phyloP scores from a whole-genome alignment of 2,888 invertebrate species.

The Lycocerus yunnanus region DNA sequence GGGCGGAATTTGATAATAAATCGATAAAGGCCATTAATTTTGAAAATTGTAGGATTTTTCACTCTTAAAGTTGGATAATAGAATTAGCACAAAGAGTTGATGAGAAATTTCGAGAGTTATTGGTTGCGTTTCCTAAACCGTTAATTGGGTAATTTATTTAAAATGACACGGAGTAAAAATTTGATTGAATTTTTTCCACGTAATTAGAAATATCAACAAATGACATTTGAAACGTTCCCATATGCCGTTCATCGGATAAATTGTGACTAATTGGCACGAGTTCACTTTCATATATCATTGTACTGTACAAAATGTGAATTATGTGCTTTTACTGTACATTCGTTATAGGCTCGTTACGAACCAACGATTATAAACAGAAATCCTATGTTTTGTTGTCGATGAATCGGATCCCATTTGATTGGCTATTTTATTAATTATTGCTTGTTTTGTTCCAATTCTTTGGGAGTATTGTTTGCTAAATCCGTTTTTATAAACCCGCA shows the following conservation, averaged over 20 bases:
- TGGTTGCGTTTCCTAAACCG: background rate
- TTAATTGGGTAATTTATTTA: background rate
- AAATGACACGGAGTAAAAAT: background rate
- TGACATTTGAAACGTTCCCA: constrained; percentile 16
- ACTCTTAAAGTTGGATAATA: background rate
- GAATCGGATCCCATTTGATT: constrained; percentile 32
- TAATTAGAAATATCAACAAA: constrained; percentile 30
- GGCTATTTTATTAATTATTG: constrained; percentile 32
- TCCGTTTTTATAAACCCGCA: background rate
- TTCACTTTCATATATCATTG: constrained; percentile 34
- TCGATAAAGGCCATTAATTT: background rate
- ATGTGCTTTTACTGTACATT: constrained; percentile 32
- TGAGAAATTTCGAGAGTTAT: background rate
- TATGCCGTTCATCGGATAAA: constrained; percentile 31
- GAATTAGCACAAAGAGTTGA: background rate
- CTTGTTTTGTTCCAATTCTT: constrained; percentile 16
- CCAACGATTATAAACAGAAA: constrained; percentile 27
- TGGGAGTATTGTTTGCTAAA: background rate
- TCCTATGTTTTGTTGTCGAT: constrained; percentile 30
- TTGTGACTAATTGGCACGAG: constrained; percentile 37
- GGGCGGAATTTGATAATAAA: background rate
- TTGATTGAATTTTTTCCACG: constrained; percentile 8
- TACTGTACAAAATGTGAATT: constrained; percentile 29
- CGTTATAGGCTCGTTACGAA: constrained; percentile 27
- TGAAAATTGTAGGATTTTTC: background rate